These are phyloP conservation scores for Leptarthrus brevirostris DNA, from an alignment of 2,888 invertebrate genomes.

Conservation along the genomic window DNA sequence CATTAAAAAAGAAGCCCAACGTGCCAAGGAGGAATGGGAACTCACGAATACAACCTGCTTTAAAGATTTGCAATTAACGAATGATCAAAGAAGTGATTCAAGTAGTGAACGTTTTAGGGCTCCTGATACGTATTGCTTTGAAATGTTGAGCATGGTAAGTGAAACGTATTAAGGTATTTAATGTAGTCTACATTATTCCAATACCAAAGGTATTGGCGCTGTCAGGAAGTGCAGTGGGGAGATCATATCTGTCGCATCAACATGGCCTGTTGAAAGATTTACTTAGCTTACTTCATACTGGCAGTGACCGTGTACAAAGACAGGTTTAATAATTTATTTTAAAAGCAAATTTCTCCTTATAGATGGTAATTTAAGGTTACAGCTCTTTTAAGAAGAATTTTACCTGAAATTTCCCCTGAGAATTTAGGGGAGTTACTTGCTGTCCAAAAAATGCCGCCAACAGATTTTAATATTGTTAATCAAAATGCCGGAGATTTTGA, in stretches of 20 bases:
- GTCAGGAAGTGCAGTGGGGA: slow-evolving; percentile 91
- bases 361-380: slow-evolving; percentile 73
- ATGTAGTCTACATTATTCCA: not conserved
- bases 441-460: slow-evolving; percentile 77
- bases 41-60: slow-evolving; percentile 66
- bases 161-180: not conserved
- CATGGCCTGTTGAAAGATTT: slow-evolving; percentile 86
- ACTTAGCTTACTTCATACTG: slow-evolving; percentile 88
- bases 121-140: slow-evolving; percentile 94
- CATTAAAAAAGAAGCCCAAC: slow-evolving; percentile 87
- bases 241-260: slow-evolving; percentile 90
- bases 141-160: slow-evolving; percentile 90
- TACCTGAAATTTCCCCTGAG: slow-evolving; percentile 90
- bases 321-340: slow-evolving; percentile 71
- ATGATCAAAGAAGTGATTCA: slow-evolving; percentile 60
- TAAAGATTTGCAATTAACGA: slow-evolving; percentile 60
- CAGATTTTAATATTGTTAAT: slow-evolving; percentile 80
- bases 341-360: slow-evolving; percentile 34
- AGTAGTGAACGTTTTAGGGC: slow-evolving; percentile 62
- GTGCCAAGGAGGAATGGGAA: slow-evolving; percentile 94
- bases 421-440: slow-evolving; percentile 82
- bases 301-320: slow-evolving; percentile 93
- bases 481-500: slow-evolving; percentile 65
- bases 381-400: slow-evolving; percentile 84
- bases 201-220: slow-evolving; percentile 75